Base-by-base conservation (phyloP, 35 echinoderm and acorn worm species). In the Heliocidaris tuberculata region DNA sequence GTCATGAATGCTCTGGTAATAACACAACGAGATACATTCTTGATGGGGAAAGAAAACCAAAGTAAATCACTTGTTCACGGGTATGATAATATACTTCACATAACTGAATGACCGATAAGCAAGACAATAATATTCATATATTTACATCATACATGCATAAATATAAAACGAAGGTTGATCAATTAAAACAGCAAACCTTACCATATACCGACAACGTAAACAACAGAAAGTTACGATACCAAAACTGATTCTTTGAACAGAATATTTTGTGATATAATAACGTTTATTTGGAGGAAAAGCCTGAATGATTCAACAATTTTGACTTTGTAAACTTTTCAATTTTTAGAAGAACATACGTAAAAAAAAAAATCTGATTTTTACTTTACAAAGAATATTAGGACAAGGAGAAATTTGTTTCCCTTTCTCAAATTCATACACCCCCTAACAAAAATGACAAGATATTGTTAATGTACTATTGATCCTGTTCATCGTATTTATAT, bases 131-230 rank as follows among this genome's bases (percentile, higher is more conserved):
- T 78, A 78, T n/a, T 78, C 65, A 78, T 24, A 78, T 78, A 78
- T 78, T 78, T 78, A 78, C 65, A 78, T 78, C 65, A 78, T 78
- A 27, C 65, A 78, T 78, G 65, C 65, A 78, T 78, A 78, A 78
- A 78, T 78, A 78, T 78, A 78, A 78, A 78, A 78, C 19, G 7
- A 78, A 19, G 27, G 65, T 78, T 78, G 65, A 78, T 78, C 27
- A n/a, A 27, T 78, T 78, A 19, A 78, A 78, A 21, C 21, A 7
- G 27, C 65, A 78, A 78, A 24, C 52, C 15, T 10, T 56, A 56
- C 11, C 15, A 42, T 15, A n/a, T 78, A 27, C 21, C n/a, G 27
- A 78, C 21, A 78, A n/a, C 65, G 27, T 27, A n/a, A 78, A 78
- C 27, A 27, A 70, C 60, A 24, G 27, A 70, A 27, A 78, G 0